These are phyloP conservation scores for Melanostoma mellinum DNA, from an alignment of 2,888 invertebrate genomes.

Conservation along the genomic window DNA sequence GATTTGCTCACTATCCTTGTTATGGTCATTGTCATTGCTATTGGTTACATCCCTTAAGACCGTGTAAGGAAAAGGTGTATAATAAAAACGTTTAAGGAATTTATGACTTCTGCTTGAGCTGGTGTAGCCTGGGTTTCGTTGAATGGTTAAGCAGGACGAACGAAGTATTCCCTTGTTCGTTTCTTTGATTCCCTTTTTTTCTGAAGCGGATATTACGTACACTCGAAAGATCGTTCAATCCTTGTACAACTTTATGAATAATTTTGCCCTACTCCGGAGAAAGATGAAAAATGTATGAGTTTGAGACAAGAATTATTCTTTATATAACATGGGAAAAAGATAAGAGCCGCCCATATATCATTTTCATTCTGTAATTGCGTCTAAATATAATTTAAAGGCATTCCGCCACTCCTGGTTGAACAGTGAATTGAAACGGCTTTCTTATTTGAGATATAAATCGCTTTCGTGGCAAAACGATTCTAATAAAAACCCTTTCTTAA, in stretches of 20 bases:
- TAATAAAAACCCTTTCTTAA: slow-evolving; percentile 15
- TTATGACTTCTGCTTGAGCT: slow-evolving; percentile 49
- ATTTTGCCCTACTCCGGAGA: slow-evolving; percentile 27
- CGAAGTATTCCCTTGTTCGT: neutral
- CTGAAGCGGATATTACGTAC: slow-evolving; percentile 10
- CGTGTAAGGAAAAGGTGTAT: slow-evolving; percentile 20
- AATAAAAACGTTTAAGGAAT: slow-evolving; percentile 68
- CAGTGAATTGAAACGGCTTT: neutral
- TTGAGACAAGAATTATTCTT: slow-evolving; percentile 34
- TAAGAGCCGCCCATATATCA: too few species aligned
- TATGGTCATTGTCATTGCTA: slow-evolving; percentile 52
- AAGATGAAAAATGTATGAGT: slow-evolving; percentile 42
- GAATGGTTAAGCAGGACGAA: slow-evolving; percentile 14
- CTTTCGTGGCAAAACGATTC: slow-evolving; percentile 37
- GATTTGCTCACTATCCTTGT: slow-evolving; percentile 42
- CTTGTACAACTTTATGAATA: slow-evolving; percentile 59
- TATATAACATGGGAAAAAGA: too few species aligned
- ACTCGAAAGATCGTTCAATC: slow-evolving; percentile 31
- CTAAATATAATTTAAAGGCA: slow-evolving; percentile 20
- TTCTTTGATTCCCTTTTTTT: neutral
- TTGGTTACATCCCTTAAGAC: slow-evolving; percentile 34
- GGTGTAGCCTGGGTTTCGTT: slow-evolving; percentile 5
- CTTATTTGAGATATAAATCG: slow-evolving; percentile 52
- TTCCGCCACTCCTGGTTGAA: neutral
- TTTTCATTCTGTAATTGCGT: slow-evolving; percentile 7